Conservation (phyloP, 1,140 invertebrate species). For the Drosophila punjabiensis region DNA sequence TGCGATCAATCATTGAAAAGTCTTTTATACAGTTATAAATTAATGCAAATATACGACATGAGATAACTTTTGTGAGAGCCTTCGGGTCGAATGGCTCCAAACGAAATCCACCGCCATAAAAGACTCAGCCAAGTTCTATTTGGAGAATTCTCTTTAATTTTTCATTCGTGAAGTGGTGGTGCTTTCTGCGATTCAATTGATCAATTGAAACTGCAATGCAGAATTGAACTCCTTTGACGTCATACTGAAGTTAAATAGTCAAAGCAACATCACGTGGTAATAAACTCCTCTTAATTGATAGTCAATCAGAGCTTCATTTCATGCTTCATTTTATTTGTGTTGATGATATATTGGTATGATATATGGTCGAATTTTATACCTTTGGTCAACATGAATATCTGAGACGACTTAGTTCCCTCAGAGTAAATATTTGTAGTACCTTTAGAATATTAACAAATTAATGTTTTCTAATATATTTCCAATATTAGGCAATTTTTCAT, state of each 20-base stretch:
- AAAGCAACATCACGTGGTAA: slow-evolving; percentile 3
- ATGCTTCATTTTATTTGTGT: too few species aligned
- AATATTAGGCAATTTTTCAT: too few species aligned
- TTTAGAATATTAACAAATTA: too few species aligned
- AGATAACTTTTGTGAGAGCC: slow-evolving; percentile 63
- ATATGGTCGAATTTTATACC: too few species aligned
- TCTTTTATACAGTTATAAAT: slow-evolving; percentile 75
- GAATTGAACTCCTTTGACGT: slow-evolving; percentile 27
- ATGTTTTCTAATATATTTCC: too few species aligned
- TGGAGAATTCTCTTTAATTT: slow-evolving; percentile 31
- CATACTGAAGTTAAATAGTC: slow-evolving; percentile 22
- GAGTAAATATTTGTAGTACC: too few species aligned
- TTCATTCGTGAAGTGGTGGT: not conserved
- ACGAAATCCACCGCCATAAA: slow-evolving; percentile 34
- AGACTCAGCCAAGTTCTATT: slow-evolving; percentile 21
- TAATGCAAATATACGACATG: slow-evolving; percentile 68
- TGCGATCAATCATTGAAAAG: slow-evolving; percentile 68
- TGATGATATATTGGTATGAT: too few species aligned
- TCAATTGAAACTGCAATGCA: slow-evolving; percentile 20
- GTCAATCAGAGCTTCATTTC: not conserved
- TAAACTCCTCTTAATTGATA: slow-evolving; percentile 31
- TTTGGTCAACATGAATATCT: too few species aligned
- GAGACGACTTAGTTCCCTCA: too few species aligned
- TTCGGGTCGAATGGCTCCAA: slow-evolving; percentile 7
- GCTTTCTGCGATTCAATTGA: slow-evolving; percentile 19